These are phyloP conservation scores for Panthera uncia DNA, from an alignment of 2,113 vertebrate species.

Conservation along the genomic window DNA sequence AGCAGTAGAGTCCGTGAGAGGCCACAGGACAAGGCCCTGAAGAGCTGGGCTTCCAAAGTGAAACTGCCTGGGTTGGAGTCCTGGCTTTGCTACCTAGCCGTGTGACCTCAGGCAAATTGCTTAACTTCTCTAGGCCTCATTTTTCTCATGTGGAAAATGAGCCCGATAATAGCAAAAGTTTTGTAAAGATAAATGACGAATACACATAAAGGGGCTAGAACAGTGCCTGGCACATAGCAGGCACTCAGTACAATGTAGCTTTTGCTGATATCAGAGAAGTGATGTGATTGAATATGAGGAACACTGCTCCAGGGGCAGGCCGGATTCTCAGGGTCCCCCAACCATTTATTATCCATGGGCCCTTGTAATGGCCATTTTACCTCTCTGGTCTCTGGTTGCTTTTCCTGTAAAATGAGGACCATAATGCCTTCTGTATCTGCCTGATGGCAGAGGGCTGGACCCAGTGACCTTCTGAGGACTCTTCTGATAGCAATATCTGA, in stretches of 20 bases:
- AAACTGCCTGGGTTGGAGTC: not conserved
- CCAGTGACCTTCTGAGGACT: not conserved
- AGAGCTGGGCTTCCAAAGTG: not conserved
- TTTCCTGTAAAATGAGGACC: not conserved
- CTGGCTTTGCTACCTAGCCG: not conserved
- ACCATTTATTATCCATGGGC: not conserved
- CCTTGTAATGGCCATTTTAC: not conserved
- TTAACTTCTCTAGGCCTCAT: not conserved
- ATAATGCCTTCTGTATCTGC: not conserved
- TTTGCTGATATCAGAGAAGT: not conserved
- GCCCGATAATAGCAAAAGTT: not conserved
- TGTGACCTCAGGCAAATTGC: not conserved
- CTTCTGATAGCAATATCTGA: not conserved
- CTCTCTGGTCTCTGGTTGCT: not conserved
- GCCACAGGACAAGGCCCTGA: fast-evolving
- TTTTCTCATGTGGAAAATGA: not conserved
- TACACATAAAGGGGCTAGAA: not conserved
- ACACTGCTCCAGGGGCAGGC: fast-evolving
- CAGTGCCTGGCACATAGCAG: not conserved
- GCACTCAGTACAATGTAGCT: not conserved
- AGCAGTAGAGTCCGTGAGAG: not conserved
- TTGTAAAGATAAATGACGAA: not conserved
- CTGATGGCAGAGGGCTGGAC: not conserved
- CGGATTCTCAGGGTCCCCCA: not conserved
- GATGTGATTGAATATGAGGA: not conserved